Evolutionary conservation across 2,797 vertebrate genomes (phyloP).

Genomic region (Pseudotriccus pelzelni): DNA sequence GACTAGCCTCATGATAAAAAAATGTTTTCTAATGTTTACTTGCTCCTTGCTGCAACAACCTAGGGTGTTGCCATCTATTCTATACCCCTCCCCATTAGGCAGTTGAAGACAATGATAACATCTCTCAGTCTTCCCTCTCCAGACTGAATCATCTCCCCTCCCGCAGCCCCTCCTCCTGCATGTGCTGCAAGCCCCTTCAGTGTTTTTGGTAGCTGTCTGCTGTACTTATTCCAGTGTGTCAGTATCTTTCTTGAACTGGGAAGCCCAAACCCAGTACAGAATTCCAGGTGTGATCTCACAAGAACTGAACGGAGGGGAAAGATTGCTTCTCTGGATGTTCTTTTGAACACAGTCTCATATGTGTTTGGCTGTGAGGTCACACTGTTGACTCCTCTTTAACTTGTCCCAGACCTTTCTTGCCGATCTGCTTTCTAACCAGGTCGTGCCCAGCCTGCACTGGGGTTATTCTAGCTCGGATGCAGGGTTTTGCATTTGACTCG

Average conservation of each 20-base stretch:
- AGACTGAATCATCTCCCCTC: background rate
- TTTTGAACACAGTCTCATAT: rapidly evolving
- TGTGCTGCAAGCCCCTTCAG: background rate
- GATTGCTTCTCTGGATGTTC: rapidly evolving
- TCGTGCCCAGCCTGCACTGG: background rate
- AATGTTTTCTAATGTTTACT: background rate
- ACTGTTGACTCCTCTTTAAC: background rate
- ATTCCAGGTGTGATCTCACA: background rate
- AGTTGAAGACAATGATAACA: background rate
- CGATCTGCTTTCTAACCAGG: background rate
- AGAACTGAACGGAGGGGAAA: background rate
- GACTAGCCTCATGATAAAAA: background rate
- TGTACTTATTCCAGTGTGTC: background rate
- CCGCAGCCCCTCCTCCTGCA: background rate
- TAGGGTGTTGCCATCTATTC: background rate
- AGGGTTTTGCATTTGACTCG: background rate
- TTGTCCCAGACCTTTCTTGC: background rate
- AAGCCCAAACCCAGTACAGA: background rate
- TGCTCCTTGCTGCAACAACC: background rate
- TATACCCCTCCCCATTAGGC: background rate
- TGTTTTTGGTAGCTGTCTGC: background rate
- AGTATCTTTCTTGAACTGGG: background rate
- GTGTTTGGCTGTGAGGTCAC: background rate
- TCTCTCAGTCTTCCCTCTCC: background rate
- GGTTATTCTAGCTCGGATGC: background rate